These are phyloP conservation scores for Ciconia nigra DNA, from an alignment of 2,797 vertebrate species.

Conservation along the genomic window DNA sequence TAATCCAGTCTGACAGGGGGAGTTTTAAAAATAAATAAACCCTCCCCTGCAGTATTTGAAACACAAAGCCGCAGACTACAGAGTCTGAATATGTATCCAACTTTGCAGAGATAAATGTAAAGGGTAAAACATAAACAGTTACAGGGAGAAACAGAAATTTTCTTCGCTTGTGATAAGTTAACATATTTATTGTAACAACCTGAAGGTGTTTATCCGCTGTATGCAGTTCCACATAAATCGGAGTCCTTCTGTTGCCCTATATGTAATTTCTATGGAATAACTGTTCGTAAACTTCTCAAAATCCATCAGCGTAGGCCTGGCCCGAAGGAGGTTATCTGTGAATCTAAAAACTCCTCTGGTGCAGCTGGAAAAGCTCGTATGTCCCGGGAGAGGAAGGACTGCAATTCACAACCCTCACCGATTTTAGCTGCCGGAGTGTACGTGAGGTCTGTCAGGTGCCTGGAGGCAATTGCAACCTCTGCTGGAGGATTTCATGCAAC, in stretches of 20 bases:
- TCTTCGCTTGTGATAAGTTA: neutral
- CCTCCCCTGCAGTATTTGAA: neutral
- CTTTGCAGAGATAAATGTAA: neutral
- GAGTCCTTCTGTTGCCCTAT: neutral
- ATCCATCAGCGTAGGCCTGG: neutral
- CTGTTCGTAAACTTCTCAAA: neutral
- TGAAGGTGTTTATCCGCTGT: neutral
- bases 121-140: neutral
- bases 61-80: neutral
- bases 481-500: constrained; percentile 29
- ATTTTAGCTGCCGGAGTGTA: constrained; percentile 10
- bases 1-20: neutral
- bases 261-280: neutral
- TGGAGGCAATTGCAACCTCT: constrained; percentile 55
- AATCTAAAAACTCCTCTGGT: neutral
- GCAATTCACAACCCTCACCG: neutral
- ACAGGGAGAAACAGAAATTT: neutral
- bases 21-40: constrained; percentile 43
- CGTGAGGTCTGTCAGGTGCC: constrained; percentile 53
- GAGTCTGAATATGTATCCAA: neutral
- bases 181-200: neutral
- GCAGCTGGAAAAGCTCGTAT: constrained; percentile 42
- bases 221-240: neutral
- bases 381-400: constrained; percentile 15
- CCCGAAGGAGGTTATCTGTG: constrained; percentile 12